Conservation (phyloP, 1,140 invertebrate genomes). For the Pachypeltis micranthus region DNA sequence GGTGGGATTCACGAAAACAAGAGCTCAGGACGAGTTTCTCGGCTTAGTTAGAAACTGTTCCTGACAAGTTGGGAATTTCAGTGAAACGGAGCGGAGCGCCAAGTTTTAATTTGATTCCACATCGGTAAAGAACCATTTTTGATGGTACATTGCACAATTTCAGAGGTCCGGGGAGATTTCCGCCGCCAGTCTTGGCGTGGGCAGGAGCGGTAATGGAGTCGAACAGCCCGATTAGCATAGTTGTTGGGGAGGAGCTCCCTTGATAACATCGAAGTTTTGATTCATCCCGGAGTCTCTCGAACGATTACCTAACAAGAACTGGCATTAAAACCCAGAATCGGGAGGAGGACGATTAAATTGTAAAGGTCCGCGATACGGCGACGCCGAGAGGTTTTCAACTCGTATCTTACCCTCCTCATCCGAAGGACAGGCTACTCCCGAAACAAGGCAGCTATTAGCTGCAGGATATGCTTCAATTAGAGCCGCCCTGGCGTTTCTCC, state of each 20-base stretch:
- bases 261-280: conserved; percentile 2
- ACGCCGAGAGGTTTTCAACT: not conserved
- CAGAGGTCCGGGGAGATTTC: not conserved
- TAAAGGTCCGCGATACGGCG: not conserved
- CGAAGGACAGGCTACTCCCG: not conserved
- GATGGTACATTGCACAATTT: conserved; percentile 7
- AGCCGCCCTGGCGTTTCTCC: not conserved
- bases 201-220: not conserved
- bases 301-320: conserved; percentile 7
- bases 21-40: too few species aligned
- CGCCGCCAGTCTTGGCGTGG: not conserved
- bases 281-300: conserved; percentile 1
- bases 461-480: conserved; percentile 3
- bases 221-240: conserved; percentile 8
- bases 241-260: not conserved
- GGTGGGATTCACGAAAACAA: too few species aligned
- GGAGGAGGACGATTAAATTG: not conserved
- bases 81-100: too few species aligned
- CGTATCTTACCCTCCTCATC: not conserved
- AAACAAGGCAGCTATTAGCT: not conserved
- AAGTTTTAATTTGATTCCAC: too few species aligned
- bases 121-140: not conserved
- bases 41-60: too few species aligned
- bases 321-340: not conserved
- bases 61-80: too few species aligned